Percentiles rank a stretch among this genome's conserved stretches.
phyloP scores from a whole-genome alignment of 2,797 vertebrate genomes.

The Microctenopoma stevenorrisi region DNA sequence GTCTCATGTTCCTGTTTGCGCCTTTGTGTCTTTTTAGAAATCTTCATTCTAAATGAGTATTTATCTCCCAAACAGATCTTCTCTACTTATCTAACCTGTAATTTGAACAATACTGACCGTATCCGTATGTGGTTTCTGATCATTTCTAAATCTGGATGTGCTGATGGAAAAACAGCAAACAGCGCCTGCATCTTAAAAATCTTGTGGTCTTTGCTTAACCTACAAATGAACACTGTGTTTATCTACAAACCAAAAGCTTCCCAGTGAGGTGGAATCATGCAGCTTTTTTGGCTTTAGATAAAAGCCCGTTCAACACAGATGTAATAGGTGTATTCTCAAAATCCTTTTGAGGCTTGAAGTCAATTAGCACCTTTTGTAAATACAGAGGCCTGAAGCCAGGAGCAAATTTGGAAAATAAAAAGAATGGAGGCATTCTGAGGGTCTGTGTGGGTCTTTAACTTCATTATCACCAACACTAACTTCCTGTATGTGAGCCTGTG shows the following conservation, averaged over 20 bases:
- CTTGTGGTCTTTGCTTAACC: neutral
- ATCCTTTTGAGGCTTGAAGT: neutral
- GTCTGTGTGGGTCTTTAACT: neutral
- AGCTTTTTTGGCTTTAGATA: neutral
- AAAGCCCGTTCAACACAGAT: neutral
- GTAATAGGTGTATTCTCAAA: neutral
- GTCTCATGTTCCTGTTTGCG: too few species aligned
- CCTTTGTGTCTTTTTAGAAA: too few species aligned
- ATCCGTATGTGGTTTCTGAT: neutral
- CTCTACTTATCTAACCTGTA: too few species aligned
- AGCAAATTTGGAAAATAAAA: neutral
- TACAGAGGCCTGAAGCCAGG: neutral
- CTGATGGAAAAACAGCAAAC: too few species aligned
- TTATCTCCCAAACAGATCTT: too few species aligned
- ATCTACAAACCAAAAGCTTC: neutral
- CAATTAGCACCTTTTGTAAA: neutral
- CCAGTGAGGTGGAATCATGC: neutral
- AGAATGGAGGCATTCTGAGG: neutral
- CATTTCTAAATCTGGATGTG: neutral
- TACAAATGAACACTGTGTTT: neutral
- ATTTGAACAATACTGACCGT: neutral
- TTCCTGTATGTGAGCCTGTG: too few species aligned
- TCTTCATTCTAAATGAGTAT: too few species aligned
- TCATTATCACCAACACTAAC: neutral
- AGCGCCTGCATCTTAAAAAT: neutral